These are phyloP conservation scores for Carterocephalus palaemon DNA, from an alignment of 2,888 invertebrate species.

Conservation along the genomic window DNA sequence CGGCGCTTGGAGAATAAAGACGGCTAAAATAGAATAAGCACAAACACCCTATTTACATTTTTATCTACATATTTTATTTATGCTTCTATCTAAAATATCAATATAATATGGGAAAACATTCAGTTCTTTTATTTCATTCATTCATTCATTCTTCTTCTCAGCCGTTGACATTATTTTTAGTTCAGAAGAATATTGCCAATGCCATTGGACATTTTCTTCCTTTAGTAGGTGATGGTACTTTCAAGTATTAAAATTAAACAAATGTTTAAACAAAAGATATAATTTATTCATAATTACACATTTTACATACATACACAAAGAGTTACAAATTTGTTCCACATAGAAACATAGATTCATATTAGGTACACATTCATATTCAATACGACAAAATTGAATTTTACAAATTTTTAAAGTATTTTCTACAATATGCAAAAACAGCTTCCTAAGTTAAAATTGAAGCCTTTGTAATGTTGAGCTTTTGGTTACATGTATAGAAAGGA, in stretches of 20 bases:
- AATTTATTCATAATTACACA: slow-evolving; percentile 1
- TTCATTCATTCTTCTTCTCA: too few species aligned
- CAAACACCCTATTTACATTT: slow-evolving; percentile 26
- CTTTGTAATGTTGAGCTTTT: slow-evolving; percentile 9
- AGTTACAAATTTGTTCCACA: too few species aligned
- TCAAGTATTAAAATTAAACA: slow-evolving; percentile 16
- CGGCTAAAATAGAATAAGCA: slow-evolving; percentile 42
- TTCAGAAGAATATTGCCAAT: too few species aligned
- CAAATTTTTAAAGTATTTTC: too few species aligned
- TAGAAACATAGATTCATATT: slow-evolving; percentile 3
- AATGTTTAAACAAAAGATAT: slow-evolving; percentile 5
- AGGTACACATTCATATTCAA: slow-evolving; percentile 9
- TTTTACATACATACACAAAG: slow-evolving; percentile 1
- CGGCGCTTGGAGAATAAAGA: slow-evolving; percentile 90
- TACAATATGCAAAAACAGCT: slow-evolving; percentile 9
- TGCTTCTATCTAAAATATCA: neutral
- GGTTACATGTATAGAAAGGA: neutral
- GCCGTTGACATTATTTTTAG: too few species aligned
- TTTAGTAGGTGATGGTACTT: too few species aligned
- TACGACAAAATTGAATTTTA: slow-evolving; percentile 1
- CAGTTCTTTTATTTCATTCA: neutral
- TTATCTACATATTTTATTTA: slow-evolving; percentile 7
- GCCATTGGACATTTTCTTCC: too few species aligned
- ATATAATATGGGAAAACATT: neutral
- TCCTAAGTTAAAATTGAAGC: slow-evolving; percentile 13